phyloP scores from a whole-genome alignment of 2,113 vertebrate genomes.

The Gymnarchus niloticus region DNA sequence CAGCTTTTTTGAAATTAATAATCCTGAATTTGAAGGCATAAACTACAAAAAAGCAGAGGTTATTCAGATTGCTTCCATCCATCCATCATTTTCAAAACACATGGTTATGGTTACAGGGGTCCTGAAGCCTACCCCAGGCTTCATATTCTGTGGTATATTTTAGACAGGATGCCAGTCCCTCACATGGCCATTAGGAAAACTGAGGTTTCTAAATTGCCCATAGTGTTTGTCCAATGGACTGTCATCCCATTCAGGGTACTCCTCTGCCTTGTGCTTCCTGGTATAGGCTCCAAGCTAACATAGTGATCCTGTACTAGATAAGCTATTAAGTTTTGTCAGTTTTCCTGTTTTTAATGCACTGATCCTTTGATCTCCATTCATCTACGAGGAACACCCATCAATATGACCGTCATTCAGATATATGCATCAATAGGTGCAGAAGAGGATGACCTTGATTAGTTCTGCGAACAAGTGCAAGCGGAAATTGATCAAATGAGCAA shows the following conservation, averaged over 20 bases:
- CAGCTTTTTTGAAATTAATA: too few relatives aligned
- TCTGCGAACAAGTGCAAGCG: too few relatives aligned
- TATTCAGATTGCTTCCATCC: not conserved
- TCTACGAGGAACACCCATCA: too few relatives aligned
- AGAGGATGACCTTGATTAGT: too few relatives aligned
- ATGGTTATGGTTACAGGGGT: not conserved
- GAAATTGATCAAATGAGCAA: too few relatives aligned
- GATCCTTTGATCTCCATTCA: too few relatives aligned
- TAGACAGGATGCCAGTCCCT: too few relatives aligned
- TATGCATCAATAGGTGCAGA: too few relatives aligned
- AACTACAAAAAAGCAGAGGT: not conserved
- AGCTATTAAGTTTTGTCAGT: not conserved
- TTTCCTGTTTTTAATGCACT: not conserved
- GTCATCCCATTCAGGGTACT: not conserved
- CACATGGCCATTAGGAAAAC: not conserved
- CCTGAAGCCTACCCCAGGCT: too few relatives aligned
- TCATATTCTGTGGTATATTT: not conserved
- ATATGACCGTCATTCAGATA: too few relatives aligned
- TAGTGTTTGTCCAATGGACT: not conserved
- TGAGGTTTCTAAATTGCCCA: not conserved
- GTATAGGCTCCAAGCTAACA: not conserved
- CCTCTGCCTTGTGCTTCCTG: not conserved
- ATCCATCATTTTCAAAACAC: not conserved
- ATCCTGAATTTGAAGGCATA: not conserved
- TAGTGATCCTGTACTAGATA: not conserved